Percentiles rank a stretch among this genome's conserved stretches.
phyloP scores from a whole-genome alignment of 2,797 vertebrate species.

The Halcyon chelicuti region DNA sequence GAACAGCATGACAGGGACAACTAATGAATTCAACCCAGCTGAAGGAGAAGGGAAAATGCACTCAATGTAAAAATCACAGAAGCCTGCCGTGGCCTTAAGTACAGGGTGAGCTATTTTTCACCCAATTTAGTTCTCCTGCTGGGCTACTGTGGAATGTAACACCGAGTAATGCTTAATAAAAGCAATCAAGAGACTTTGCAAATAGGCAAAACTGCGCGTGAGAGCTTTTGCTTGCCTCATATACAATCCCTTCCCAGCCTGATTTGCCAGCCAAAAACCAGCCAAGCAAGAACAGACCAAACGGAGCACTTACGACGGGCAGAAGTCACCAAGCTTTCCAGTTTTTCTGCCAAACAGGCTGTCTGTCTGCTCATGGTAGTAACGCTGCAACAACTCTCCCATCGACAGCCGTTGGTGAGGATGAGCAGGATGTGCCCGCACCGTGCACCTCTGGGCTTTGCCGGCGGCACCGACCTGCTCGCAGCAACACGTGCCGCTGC shows the following conservation, averaged over 20 bases:
- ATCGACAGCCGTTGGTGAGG: not conserved
- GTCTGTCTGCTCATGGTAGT: not conserved
- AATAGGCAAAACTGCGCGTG: not conserved
- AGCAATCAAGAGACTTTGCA: not conserved
- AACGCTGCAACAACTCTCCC: not conserved
- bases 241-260: not conserved
- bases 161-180: conserved; percentile 12
- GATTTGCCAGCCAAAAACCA: not conserved
- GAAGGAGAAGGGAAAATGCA: conserved; percentile 26
- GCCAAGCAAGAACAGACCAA: not conserved
- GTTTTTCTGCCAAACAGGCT: not conserved
- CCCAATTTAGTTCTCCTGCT: not conserved
- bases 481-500: not conserved
- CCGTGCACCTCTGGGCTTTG: not conserved
- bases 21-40: conserved; percentile 22
- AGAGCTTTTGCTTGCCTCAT: not conserved
- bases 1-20: conserved; percentile 22
- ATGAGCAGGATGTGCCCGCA: not conserved
- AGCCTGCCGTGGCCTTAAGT: not conserved
- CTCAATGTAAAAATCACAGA: not conserved
- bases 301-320: not conserved
- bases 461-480: not conserved
- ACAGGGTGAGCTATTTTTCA: conserved; percentile 14
- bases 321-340: not conserved
- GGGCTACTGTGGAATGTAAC: not conserved